Evolutionary conservation across 2,797 vertebrate genomes (phyloP), one percentile per base, ranked within the genome.

Genomic region (Lophura swinhoii): DNA sequence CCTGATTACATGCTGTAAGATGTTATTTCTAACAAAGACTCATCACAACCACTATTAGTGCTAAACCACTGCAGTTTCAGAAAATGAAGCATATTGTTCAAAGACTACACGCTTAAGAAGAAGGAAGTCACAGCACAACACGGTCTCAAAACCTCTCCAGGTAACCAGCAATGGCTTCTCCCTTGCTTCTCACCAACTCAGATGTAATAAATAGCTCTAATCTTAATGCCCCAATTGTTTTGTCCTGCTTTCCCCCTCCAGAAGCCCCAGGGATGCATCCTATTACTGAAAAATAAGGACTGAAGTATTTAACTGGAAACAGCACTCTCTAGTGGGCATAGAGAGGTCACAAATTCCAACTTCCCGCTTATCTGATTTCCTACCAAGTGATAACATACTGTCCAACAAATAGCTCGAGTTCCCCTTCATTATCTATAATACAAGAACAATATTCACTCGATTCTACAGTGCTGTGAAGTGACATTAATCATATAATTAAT

Each of bases 241-340:
- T 81, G 51, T 16, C 51, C 66, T 87, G 76, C 75, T 82, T 91
- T 91, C 89, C 92, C 89, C 76, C 62, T 4, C 79, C 92, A 89
- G 49, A 74, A 85, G 75, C 35, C 72, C 66, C 2, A 0, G 33
- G 75, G 90, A 77, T 1, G 1, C 26, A 67, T 64, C 71, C 81
- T 67, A 69, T 26, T 37, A 72, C 58, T 24, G 44, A 75, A 71
- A 81, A 87, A 60, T 23, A 90, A 75, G 67, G 71, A 49, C 79
- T 88, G 63, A 2, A 41, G 60, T 33, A 86, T 96, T 93, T 84
- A 89, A 73, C 95, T 96, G 93, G 87, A 94, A 96, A 95, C 73
- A 95, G 96, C 96, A 90, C 94, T 94, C 93, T 92, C 96, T 95
- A 91, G 92, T 5, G 95, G 95, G 95, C 91, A 93, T 89, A 91